phyloP scores from a whole-genome alignment of 2,113 vertebrate species.

The Tautogolabrus adspersus region DNA sequence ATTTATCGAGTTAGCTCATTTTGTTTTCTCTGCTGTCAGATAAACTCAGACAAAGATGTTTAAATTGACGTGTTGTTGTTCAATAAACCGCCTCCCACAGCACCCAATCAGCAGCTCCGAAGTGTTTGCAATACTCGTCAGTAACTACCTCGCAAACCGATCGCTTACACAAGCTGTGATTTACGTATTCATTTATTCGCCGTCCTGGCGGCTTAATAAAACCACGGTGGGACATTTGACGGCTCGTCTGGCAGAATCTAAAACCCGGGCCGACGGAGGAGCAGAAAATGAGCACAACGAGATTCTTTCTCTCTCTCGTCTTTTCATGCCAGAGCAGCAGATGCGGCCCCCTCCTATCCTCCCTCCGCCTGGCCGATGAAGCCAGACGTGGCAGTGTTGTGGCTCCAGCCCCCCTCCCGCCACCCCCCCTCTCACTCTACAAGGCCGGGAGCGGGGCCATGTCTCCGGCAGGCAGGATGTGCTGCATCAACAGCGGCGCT shows the following conservation, averaged over 20 bases:
- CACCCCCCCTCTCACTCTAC: not conserved
- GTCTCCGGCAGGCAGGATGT: slow-evolving; percentile 43
- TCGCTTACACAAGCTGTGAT: not conserved
- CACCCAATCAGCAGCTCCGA: too few species aligned
- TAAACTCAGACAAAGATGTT: too few species aligned
- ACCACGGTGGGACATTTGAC: not conserved
- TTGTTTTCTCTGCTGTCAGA: too few species aligned
- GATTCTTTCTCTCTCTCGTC: slow-evolving; percentile 9
- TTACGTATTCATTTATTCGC: not conserved
- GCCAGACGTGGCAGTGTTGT: slow-evolving; percentile 7
- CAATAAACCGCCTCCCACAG: too few species aligned
- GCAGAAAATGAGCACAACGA: not conserved
- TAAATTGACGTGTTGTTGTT: too few species aligned
- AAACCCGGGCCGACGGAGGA: not conserved
- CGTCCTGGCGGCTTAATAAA: not conserved
- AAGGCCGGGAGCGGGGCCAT: slow-evolving; percentile 46
- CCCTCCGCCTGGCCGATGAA: slow-evolving; percentile 4
- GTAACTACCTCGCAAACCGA: not conserved
- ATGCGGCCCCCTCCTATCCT: slow-evolving; percentile 34
- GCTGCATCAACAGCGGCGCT: slow-evolving; percentile 44
- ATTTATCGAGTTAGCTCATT: too few species aligned
- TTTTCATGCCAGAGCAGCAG: slow-evolving; percentile 46
- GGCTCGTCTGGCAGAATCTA: slow-evolving; percentile 2
- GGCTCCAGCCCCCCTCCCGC: not conserved
- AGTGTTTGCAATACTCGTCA: not conserved